Evolutionary conservation across 92 coral and sea anemone species (phyloP), one percentile per base, ranked within the genome.

Genomic region (Phenganax subtilis): DNA sequence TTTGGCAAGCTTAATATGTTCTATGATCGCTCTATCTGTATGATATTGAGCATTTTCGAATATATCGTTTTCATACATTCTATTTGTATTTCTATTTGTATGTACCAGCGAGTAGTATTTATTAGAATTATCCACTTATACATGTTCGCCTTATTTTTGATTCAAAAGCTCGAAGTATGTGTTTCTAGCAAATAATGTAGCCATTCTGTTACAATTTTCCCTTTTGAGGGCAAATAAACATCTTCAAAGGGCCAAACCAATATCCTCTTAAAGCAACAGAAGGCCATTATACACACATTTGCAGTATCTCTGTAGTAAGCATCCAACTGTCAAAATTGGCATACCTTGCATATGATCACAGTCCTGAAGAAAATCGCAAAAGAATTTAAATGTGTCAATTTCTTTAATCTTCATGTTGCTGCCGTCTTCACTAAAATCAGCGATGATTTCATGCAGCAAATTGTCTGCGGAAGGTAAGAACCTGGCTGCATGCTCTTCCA

Each of bases 391-490:
- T 37, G 84, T 75, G 73, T 89, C 76, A 7, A 89, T 65, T 87
- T 89, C 90, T 60, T 52, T 75, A 37, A 37, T 44, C 81, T 89
- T 85, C 67, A 67, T n/a, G 77, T 89, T 89, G 61, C 84, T 81
- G 52, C 92, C 90, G 80, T 89, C 89, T 73, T 87, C 92, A 66
- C 92, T 87, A 47, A 79, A 87, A 37, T 84, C 85, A 11, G 85
- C 75, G 29, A 57, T 85, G 76, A 89, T 72, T 69, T 55, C 66
- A 62, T 87, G 82, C 12, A 89, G 84, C 51, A 89, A 64, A 52
- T 73, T 58, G 53, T 89, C 89, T 77, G 89, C 80, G n/a, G 88
- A 80, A 60, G 89, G 88, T 57, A 70, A 56, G 83, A 84, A 89
- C 67, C 58, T 59, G 77, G 14, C 25, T n/a, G 84, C 78, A 31